A percentile compares a stretch with the other conserved stretches of the same genome.
phyloP scores from a whole-genome alignment of 2,888 invertebrate species.

The Allygus modestus region DNA sequence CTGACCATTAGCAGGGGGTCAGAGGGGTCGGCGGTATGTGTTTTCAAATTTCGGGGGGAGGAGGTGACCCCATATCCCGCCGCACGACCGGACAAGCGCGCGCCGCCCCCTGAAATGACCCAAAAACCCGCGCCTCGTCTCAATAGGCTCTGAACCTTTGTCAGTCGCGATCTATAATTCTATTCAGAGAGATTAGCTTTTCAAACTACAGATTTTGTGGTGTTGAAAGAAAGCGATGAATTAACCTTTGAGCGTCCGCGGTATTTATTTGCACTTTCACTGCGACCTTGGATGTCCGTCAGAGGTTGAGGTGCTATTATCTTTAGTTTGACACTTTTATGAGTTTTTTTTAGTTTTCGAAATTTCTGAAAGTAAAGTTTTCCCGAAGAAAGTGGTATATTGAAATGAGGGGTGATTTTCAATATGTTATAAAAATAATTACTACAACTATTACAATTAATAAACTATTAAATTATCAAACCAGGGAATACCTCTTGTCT shows the following conservation, averaged over 20 bases:
- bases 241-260: conserved; percentile 19
- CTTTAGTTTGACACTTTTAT: conserved; percentile 7
- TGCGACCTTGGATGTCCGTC: background rate
- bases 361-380: background rate
- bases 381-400: background rate
- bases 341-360: background rate
- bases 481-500: too few relatives aligned
- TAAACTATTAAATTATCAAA: too few relatives aligned
- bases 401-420: too few relatives aligned
- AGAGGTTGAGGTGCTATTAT: background rate
- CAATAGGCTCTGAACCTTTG: background rate
- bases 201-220: conserved; percentile 1
- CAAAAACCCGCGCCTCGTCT: background rate
- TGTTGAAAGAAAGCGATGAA: conserved; percentile 6
- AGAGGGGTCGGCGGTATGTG: conserved; percentile 18
- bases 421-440: too few relatives aligned
- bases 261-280: conserved; percentile 43
- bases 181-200: conserved; percentile 32
- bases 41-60: conserved; percentile 26
- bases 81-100: background rate
- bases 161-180: conserved; percentile 1
- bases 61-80: background rate
- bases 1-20: conserved; percentile 30
- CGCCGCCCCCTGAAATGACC: background rate
- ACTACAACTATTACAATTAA: too few relatives aligned